Conservation (phyloP, 2,113 vertebrate species). For the Pseudorhombus dupliciocellatus region DNA sequence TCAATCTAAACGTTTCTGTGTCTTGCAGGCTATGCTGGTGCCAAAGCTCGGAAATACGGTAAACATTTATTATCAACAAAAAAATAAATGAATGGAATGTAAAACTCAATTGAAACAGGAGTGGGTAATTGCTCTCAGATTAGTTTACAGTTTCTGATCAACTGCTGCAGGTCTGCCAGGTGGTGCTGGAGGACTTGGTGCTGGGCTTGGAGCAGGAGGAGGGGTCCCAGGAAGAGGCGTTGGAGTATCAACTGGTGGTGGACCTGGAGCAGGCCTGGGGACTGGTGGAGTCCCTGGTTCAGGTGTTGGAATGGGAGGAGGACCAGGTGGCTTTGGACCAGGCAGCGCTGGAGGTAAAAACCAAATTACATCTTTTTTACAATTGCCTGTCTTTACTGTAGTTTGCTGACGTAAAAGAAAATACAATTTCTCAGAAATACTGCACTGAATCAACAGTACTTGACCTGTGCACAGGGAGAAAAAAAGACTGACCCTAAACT, state of each 20-base stretch:
- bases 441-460: background rate
- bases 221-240: conserved; percentile 55
- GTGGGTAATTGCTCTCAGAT: background rate
- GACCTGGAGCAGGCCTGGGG: conserved; percentile 50
- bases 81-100: background rate
- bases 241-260: conserved; percentile 59
- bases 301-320: conserved; percentile 60
- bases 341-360: conserved; percentile 48
- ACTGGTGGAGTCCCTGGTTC: conserved; percentile 41
- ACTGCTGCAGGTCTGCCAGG: conserved; percentile 49
- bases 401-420: too few relatives aligned
- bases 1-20: background rate
- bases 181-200: conserved; percentile 53
- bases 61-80: conserved; percentile 7
- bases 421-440: too few relatives aligned
- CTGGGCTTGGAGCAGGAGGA: conserved; percentile 48
- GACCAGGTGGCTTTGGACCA: conserved; percentile 53
- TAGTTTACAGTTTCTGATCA: background rate
- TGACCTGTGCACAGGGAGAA: background rate
- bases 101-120: too few relatives aligned
- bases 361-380: background rate
- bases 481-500: background rate
- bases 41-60: conserved; percentile 77
- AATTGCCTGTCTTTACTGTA: too few relatives aligned
- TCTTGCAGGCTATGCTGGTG: conserved; percentile 65